These are phyloP conservation scores for Rhamphomyia laevipes DNA, from an alignment of 2,888 invertebrate species.

Conservation along the genomic window DNA sequence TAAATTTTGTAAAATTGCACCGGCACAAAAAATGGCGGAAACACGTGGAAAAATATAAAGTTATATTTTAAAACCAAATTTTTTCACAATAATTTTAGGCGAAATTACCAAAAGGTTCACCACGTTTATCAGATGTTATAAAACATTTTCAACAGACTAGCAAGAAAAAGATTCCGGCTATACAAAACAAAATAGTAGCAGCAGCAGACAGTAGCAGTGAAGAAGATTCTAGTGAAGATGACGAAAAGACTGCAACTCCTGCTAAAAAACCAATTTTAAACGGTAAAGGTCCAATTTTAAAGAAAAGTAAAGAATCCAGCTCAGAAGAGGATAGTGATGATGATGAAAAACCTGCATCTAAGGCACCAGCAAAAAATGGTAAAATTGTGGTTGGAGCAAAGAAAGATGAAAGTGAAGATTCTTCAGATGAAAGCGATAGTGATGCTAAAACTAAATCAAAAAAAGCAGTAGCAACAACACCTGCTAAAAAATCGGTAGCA, in stretches of 20 bases:
- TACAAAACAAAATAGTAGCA: constrained; percentile 19
- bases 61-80: neutral
- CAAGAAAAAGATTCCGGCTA: constrained; percentile 37
- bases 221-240: constrained; percentile 22
- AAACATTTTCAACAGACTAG: constrained; percentile 43
- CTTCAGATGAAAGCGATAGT: constrained; percentile 17
- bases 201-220: neutral
- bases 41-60: no score
- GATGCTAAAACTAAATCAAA: constrained; percentile 21
- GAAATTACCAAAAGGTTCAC: constrained; percentile 49
- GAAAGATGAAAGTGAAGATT: constrained; percentile 12
- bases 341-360: constrained; percentile 7
- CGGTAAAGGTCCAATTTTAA: neutral
- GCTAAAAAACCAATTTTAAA: constrained; percentile 11
- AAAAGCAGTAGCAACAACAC: constrained; percentile 26
- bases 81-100: constrained; percentile 40
- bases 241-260: constrained; percentile 20
- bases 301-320: constrained; percentile 12
- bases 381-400: constrained; percentile 7
- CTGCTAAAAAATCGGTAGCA: constrained; percentile 19
- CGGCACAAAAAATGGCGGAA: no score
- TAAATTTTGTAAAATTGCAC: no score
- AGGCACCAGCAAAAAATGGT: constrained; percentile 12
- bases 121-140: constrained; percentile 50
- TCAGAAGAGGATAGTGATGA: constrained; percentile 23